Conservation (phyloP, 1,140 invertebrate genomes). For the Euglossa dilemma region DNA sequence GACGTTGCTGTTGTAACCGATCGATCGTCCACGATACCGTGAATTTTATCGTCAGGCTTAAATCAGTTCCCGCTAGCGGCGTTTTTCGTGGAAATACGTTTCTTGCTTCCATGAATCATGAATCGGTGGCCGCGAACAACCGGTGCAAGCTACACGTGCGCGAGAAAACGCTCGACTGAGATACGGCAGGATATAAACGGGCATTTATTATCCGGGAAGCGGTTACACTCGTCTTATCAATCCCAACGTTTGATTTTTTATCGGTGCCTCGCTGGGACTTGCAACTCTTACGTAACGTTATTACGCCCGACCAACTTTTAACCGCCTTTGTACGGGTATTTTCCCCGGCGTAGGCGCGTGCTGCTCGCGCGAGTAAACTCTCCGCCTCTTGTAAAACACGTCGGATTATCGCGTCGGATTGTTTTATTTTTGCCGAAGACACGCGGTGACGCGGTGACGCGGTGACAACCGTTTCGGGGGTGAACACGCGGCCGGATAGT, state of each 20-base stretch:
- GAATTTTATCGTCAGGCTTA: neutral
- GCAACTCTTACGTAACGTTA: constrained; percentile 21
- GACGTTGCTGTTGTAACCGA: neutral
- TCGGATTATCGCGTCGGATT: constrained; percentile 56
- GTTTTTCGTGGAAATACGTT: neutral
- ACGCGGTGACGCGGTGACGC: neutral
- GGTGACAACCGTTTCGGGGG: constrained; percentile 10
- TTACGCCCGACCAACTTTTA: neutral
- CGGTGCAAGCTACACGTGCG: neutral
- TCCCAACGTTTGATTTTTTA: constrained; percentile 33
- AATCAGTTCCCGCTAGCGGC: neutral
- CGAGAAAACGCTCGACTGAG: constrained; percentile 3
- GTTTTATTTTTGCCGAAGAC: constrained; percentile 23
- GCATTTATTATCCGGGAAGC: constrained; percentile 48
- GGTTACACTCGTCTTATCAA: constrained; percentile 41
- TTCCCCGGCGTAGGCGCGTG: neutral
- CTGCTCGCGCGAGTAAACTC: neutral
- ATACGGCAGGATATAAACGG: constrained; percentile 41
- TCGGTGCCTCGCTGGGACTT: constrained; percentile 1
- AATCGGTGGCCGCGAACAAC: constrained; percentile 15
- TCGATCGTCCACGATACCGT: no score
- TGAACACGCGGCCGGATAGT: constrained; percentile 29
- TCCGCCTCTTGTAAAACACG: constrained; percentile 37
- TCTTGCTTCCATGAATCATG: constrained; percentile 39
- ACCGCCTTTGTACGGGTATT: neutral